Conservation (phyloP, 2,113 vertebrate genomes). For the Pampusana beccarii region DNA sequence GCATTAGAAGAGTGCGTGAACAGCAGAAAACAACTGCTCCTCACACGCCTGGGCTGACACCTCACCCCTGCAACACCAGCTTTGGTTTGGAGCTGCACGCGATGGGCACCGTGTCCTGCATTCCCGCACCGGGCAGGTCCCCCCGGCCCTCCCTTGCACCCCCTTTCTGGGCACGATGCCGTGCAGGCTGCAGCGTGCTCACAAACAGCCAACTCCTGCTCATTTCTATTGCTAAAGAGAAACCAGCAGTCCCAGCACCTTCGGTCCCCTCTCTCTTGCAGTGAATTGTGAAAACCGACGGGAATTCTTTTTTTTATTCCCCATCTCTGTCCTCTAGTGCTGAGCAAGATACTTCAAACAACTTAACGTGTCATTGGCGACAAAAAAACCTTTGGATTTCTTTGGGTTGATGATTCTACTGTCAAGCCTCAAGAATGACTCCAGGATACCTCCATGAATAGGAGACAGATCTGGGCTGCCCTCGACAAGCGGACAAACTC, state of each 20-base stretch:
- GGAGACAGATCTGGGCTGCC: neutral
- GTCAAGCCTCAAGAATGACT: neutral
- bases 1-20: neutral
- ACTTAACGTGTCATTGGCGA: neutral
- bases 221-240: neutral
- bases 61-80: fast-evolving
- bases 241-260: neutral
- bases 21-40: neutral
- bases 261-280: neutral
- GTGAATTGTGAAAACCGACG: neutral
- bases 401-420: neutral
- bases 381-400: neutral
- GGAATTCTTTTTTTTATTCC: neutral
- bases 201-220: neutral
- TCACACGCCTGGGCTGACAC: neutral
- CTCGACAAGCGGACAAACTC: neutral
- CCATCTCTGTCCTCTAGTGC: neutral
- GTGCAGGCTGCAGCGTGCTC: neutral
- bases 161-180: neutral
- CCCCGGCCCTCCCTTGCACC: neutral
- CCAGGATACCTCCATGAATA: neutral
- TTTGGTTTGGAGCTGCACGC: neutral
- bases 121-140: neutral
- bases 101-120: neutral
- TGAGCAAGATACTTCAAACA: constrained; percentile 4